Evolutionary conservation across 53 echinoderm and acorn worm species (phyloP).

Genomic region (Luidia sarsii): DNA sequence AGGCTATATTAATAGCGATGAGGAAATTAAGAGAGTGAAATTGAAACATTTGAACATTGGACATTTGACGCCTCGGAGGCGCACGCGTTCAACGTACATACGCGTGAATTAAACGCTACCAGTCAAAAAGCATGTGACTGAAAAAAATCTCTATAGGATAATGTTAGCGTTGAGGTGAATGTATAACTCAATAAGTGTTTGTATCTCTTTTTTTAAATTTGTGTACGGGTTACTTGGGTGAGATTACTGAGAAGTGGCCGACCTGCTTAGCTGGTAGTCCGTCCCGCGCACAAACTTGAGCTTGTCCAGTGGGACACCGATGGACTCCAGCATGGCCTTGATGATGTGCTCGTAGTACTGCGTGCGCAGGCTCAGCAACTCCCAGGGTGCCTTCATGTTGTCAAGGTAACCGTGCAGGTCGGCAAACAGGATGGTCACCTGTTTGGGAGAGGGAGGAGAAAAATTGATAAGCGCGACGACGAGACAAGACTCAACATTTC

Average conservation of each 20-base stretch:
- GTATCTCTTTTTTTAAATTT: background rate
- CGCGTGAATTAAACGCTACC: no score
- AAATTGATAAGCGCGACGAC: no score
- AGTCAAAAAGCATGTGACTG: no score
- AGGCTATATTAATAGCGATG: no score
- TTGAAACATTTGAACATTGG: no score
- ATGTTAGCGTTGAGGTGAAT: no score
- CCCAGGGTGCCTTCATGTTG: conserved; percentile 99
- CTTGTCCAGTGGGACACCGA: conserved; percentile 89
- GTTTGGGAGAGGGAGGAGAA: conserved; percentile 28
- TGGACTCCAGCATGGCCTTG: conserved; percentile 93
- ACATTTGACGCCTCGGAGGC: no score
- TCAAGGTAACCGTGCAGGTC: conserved; percentile 97
- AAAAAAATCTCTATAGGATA: no score
- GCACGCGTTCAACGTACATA: no score
- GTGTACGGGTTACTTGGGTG: background rate
- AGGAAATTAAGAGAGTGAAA: no score
- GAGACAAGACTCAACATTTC: no score
- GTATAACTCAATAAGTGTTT: no score
- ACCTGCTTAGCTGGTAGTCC: conserved; percentile 96
- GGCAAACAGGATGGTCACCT: conserved; percentile 94
- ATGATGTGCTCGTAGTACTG: conserved; percentile 87
- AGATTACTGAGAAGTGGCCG: background rate
- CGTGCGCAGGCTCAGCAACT: conserved; percentile 74
- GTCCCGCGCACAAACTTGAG: conserved; percentile 88